Evolutionary conservation across 2,797 vertebrate genomes (phyloP).

Genomic region (Acrossocheilus wenchowensis): DNA sequence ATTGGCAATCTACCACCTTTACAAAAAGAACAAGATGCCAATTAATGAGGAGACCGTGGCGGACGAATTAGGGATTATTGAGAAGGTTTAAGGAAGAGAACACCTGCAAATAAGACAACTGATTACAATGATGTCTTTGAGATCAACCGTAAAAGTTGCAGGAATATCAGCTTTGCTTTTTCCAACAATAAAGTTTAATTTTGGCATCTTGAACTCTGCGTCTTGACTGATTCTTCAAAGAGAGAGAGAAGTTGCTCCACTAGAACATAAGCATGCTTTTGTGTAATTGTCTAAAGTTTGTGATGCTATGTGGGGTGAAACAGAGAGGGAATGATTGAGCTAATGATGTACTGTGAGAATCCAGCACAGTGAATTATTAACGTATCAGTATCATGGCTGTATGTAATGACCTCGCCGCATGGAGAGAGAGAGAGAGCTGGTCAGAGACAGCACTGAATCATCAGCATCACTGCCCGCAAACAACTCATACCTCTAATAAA

Average conservation of each 20-base stretch:
- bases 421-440: constrained; percentile 6
- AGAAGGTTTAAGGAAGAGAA: not conserved
- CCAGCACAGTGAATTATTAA: constrained; percentile 52
- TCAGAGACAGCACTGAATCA: constrained; percentile 25
- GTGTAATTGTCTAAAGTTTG: constrained; percentile 12
- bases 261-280: constrained; percentile 12
- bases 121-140: not conserved
- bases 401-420: constrained; percentile 47
- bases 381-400: constrained; percentile 23
- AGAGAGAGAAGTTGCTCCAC: not conserved
- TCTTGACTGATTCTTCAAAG: not conserved
- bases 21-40: not conserved
- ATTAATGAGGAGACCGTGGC: not conserved
- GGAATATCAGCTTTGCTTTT: not conserved
- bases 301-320: constrained; percentile 22
- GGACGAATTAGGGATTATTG: not conserved
- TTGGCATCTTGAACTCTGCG: not conserved
- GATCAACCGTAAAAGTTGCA: not conserved
- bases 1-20: not conserved
- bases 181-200: not conserved
- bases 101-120: not conserved
- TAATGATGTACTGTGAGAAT: constrained; percentile 49
- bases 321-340: constrained; percentile 42
- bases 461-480: not conserved
- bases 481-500: constrained; percentile 26